Base-by-base conservation (phyloP, 1,140 invertebrate genomes). In the Leptinotarsa defecta region DNA sequence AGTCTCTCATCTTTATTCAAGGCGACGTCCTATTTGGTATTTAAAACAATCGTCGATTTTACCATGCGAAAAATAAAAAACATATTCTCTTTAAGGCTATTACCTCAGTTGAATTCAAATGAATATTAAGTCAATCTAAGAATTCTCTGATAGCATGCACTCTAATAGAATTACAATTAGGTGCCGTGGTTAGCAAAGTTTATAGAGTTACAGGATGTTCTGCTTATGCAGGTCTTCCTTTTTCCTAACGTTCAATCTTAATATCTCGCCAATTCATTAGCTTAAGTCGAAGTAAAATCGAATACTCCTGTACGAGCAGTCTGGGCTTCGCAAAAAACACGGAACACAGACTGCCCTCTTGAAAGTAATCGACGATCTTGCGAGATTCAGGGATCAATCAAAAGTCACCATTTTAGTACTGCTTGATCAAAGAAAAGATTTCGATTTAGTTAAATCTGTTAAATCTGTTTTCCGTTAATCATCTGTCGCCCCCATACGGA, bases 21-120 rank as follows among this genome's bases (percentile, higher is more conserved):
- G 27, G 34, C n/a, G 15, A 19, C 43, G 6, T 49, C 43, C 19
- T 49, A 74, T 74, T 74, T 74, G 72, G 72, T 74, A 74, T 74
- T 68, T 74, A 74, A 74, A 74, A 74, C 72, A 65, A 74, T 74
- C 48, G 72, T 48, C 64, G 64, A 74, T 74, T 74, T 74, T 74
- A 74, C n/a, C 43, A 74, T 74, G 72, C 72, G 48, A 74, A 74
- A 74, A 74, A 74, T 74, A 67, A 49, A 67, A 74, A 63, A 61
- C 63, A 65, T 65, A 67, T 63, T 74, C 62, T 74, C 61, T 57
- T 74, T 74, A 74, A 74, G 61, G 72, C 64, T 48, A 48, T 49
- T 74, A 74, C 72, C 63, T 74, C 24, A 34, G 34, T 65, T n/a
- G 72, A 74, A 74, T 74, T 74, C 64, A 67, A 74, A 74, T 74